Evolutionary conservation across 2,113 vertebrate genomes (phyloP).

Genomic region (Malurus alboscapulatus): DNA sequence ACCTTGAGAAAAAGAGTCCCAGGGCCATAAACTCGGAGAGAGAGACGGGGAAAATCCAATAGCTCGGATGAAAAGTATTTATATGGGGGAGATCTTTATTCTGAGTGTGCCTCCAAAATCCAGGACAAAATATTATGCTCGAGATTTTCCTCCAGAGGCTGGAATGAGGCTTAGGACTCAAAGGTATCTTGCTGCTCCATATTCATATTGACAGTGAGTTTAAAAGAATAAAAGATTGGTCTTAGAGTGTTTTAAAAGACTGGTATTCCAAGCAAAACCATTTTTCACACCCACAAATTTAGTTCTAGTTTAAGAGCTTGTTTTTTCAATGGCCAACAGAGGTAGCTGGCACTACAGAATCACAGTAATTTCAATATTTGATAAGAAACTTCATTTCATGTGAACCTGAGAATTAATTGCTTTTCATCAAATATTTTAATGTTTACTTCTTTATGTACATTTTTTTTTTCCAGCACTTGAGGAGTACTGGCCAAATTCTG

Average conservation of each 20-base stretch:
- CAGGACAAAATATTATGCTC: background rate
- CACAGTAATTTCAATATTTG: background rate
- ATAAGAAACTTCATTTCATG: background rate
- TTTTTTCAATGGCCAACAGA: background rate
- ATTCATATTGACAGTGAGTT: background rate
- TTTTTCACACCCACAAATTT: background rate
- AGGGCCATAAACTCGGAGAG: background rate
- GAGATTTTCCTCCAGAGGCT: background rate
- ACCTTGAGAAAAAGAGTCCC: constrained; percentile 36
- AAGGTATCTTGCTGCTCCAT: background rate
- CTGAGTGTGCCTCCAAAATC: background rate
- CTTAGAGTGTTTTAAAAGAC: background rate
- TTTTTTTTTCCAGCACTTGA: background rate
- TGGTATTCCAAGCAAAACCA: background rate
- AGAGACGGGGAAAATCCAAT: background rate
- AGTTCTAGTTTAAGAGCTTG: background rate
- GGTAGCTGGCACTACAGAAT: background rate
- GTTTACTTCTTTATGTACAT: background rate
- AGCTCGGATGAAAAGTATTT: background rate
- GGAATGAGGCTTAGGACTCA: background rate
- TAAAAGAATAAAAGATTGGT: background rate
- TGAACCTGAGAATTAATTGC: background rate
- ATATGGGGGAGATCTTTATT: background rate
- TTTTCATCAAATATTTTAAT: background rate
- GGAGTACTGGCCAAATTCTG: background rate